phyloP scores from a whole-genome alignment of 2,797 vertebrate genomes.

The Paguma larvata region DNA sequence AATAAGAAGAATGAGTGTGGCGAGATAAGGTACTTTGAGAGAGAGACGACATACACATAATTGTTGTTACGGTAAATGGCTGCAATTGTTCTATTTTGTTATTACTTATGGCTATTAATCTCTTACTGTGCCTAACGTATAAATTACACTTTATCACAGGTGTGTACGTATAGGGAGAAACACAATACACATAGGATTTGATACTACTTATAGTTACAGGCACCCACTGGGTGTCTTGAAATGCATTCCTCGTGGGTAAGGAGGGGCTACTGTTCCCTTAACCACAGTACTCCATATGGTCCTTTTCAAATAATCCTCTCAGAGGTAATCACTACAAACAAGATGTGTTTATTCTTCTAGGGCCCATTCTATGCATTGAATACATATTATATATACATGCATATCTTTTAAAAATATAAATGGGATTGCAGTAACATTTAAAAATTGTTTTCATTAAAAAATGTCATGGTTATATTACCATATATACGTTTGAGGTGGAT shows the following conservation, averaged over 20 bases:
- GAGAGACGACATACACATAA: background rate
- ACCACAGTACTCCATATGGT: background rate
- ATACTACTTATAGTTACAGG: background rate
- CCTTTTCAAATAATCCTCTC: background rate
- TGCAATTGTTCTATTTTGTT: background rate
- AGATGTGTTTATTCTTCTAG: background rate
- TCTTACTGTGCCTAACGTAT: background rate
- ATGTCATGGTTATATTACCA: background rate
- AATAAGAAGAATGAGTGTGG: background rate
- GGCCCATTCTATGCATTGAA: background rate
- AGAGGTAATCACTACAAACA: background rate
- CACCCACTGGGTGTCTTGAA: background rate
- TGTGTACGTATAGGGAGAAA: background rate
- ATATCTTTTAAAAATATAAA: background rate
- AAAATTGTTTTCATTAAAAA: constrained; percentile 20
- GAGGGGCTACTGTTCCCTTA: background rate
- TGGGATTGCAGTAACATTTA: background rate
- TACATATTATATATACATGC: background rate
- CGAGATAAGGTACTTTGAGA: background rate
- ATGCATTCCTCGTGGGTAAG: background rate
- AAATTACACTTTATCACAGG: background rate
- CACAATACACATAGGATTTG: background rate
- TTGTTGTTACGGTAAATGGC: background rate
- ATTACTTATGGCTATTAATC: background rate
- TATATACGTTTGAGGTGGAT: background rate